Percentiles rank a stretch among this genome's conserved stretches.
Conservation (phyloP, 2,888 invertebrate species). For the Drosophila kambysellisi region DNA sequence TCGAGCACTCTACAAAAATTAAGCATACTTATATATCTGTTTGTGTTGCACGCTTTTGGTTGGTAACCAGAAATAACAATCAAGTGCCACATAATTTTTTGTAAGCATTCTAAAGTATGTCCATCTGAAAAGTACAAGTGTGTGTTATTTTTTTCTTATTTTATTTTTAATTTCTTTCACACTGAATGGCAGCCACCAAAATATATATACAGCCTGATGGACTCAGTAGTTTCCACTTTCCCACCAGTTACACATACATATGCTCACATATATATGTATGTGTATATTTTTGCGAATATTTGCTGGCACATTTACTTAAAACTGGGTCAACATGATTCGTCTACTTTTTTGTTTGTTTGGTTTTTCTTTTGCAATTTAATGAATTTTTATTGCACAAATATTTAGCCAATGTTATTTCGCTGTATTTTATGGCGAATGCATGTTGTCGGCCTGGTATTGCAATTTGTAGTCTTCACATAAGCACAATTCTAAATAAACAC, state of each 20-base stretch:
- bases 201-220: constrained; percentile 26
- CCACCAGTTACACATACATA: background rate
- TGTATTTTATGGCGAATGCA: constrained; percentile 49
- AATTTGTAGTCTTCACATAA: constrained; percentile 6
- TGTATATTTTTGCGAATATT: constrained; percentile 20
- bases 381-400: constrained; percentile 61
- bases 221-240: constrained; percentile 20
- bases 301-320: constrained; percentile 22
- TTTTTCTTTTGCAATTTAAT: constrained; percentile 31
- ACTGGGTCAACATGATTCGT: constrained; percentile 50
- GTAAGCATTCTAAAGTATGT: background rate
- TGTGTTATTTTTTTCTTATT: constrained; percentile 11
- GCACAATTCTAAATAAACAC: constrained; percentile 4
- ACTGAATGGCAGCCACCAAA: constrained; percentile 11
- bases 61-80: constrained; percentile 5
- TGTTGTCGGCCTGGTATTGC: constrained; percentile 41
- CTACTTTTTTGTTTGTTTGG: constrained; percentile 8
- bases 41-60: background rate
- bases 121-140: constrained; percentile 9
- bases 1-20: background rate
- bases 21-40: background rate
- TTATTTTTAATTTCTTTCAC: constrained; percentile 31
- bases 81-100: constrained; percentile 12
- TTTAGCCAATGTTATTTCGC: constrained; percentile 57
- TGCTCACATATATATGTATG: background rate